phyloP scores from a whole-genome alignment of 2,888 invertebrate genomes.

The Ceratothoa steindachneri region DNA sequence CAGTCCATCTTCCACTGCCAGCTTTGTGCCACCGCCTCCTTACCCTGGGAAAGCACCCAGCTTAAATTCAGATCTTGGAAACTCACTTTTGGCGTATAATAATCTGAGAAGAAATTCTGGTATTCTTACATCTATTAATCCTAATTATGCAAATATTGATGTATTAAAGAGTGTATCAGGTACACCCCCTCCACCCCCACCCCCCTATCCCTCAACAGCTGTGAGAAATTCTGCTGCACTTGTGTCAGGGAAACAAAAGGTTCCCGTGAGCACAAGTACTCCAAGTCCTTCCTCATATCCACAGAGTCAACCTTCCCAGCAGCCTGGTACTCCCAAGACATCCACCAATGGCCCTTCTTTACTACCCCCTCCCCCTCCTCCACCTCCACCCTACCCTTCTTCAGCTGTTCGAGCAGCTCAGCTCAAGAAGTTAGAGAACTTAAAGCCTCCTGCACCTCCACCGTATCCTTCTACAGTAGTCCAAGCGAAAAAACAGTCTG shows the following conservation, averaged over 20 bases:
- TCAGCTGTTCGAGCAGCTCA: constrained; percentile 31
- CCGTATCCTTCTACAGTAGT: constrained; percentile 43
- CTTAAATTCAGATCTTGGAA: constrained; percentile 26
- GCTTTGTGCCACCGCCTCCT: constrained; percentile 44
- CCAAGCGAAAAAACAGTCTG: constrained; percentile 24
- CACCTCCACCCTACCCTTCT: constrained; percentile 39
- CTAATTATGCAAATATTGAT: constrained; percentile 47
- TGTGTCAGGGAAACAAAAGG: no score
- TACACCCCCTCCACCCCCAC: constrained; percentile 41
- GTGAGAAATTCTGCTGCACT: constrained; percentile 25
- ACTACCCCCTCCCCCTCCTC: constrained; percentile 36
- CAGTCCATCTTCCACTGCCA: constrained; percentile 25
- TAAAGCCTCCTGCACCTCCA: constrained; percentile 37
- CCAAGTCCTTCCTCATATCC: constrained; percentile 12
- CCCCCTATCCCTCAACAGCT: constrained; percentile 37
- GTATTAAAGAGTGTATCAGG: constrained; percentile 43
- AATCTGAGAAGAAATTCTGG: constrained; percentile 27
- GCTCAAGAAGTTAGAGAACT: constrained; percentile 9
- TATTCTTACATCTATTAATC: constrained; percentile 36
- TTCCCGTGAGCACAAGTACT: constrained; percentile 23
- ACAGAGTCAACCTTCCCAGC: background rate
- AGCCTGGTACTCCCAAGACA: background rate
- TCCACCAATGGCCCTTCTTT: constrained; percentile 30
- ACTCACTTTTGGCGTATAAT: constrained; percentile 25
- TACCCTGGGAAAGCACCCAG: constrained; percentile 43